Conservation (phyloP, 2,113 vertebrate genomes). For the Chunga burmeisteri region DNA sequence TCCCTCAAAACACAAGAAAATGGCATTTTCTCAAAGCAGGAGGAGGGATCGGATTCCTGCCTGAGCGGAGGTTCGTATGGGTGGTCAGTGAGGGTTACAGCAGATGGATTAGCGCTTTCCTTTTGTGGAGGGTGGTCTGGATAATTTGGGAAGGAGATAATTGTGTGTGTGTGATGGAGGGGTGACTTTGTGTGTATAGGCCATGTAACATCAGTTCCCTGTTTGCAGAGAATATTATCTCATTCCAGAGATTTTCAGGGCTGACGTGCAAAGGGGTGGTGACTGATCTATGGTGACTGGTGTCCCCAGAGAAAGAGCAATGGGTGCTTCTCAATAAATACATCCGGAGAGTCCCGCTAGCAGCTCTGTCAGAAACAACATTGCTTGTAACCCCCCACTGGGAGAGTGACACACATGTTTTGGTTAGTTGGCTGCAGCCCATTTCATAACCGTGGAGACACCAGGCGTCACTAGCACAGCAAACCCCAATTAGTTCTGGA, state of each 20-base stretch:
- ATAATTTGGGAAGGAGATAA: background rate
- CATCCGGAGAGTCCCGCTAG: background rate
- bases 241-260: background rate
- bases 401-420: background rate
- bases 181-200: background rate
- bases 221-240: background rate
- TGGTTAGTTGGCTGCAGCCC: background rate
- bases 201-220: background rate
- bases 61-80: fast-evolving
- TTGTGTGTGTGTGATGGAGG: background rate
- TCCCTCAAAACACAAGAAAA: background rate
- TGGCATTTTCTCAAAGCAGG: background rate
- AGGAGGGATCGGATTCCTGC: background rate
- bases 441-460: background rate
- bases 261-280: background rate
- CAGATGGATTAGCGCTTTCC: background rate
- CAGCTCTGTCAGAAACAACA: background rate
- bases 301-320: background rate
- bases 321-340: background rate
- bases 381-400: background rate
- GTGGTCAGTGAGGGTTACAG: background rate
- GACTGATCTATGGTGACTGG: background rate
- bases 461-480: background rate
- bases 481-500: conserved; percentile 7
- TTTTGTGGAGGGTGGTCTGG: background rate